These are phyloP conservation scores for Alligator mississippiensis DNA, from an alignment of 2,113 vertebrate species.

Conservation along the genomic window DNA sequence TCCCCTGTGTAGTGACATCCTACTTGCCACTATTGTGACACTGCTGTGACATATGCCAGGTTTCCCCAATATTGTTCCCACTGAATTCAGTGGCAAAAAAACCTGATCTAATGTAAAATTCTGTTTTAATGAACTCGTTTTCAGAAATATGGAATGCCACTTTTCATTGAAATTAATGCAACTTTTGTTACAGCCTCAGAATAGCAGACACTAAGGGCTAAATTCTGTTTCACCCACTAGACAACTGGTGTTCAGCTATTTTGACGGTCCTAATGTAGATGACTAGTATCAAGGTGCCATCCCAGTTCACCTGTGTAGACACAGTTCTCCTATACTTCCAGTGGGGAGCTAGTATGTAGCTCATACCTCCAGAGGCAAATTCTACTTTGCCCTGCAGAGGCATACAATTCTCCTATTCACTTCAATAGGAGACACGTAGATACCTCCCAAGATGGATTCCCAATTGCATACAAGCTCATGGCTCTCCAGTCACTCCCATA, in stretches of 20 bases:
- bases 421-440: no score
- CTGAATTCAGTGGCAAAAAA: neutral
- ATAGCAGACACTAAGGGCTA: neutral
- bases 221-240: neutral
- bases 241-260: fast-evolving
- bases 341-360: neutral
- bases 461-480: no score
- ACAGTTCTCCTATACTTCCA: no score
- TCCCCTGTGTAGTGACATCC: slow-evolving; percentile 49
- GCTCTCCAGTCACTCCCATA: no score
- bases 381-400: fast-evolving
- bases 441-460: no score
- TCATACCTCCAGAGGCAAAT: neutral
- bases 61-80: neutral
- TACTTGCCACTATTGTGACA: neutral
- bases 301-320: no score
- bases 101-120: neutral
- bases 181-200: neutral
- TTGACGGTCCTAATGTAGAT: no score
- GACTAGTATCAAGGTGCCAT: no score
- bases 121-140: neutral
- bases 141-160: neutral
- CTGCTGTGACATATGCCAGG: neutral
- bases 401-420: neutral
- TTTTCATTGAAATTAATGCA: neutral